These are phyloP conservation scores for Nyctalus aviator DNA, from an alignment of 2,797 vertebrate species.

Conservation along the genomic window DNA sequence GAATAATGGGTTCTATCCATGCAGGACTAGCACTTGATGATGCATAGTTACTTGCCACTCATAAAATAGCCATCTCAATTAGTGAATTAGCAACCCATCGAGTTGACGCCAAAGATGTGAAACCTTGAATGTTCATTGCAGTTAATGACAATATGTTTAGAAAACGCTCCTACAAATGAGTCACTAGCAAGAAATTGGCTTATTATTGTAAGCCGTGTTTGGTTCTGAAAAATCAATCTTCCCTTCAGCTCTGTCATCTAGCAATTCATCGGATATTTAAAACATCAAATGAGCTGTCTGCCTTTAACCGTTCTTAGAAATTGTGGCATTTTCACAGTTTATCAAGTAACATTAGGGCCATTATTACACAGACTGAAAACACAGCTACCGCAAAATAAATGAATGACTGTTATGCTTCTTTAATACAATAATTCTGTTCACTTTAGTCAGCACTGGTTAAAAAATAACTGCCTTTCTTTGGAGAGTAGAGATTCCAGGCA, in stretches of 20 bases:
- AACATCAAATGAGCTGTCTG: constrained; percentile 71
- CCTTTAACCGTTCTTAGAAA: constrained; percentile 76
- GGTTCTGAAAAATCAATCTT: constrained; percentile 70
- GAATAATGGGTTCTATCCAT: neutral
- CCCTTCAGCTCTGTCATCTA: constrained; percentile 68
- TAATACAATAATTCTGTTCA: constrained; percentile 77
- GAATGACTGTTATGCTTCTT: constrained; percentile 71
- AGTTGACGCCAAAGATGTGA: constrained; percentile 50
- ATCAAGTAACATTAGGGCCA: constrained; percentile 74
- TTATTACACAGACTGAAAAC: constrained; percentile 78
- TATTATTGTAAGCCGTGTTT: constrained; percentile 66
- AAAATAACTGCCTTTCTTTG: constrained; percentile 57
- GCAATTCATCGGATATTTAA: constrained; percentile 76
- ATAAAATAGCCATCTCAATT: constrained; percentile 37
- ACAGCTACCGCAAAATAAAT: constrained; percentile 65
- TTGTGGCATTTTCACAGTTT: constrained; percentile 73
- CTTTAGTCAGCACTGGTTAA: constrained; percentile 66
- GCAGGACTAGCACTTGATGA: constrained; percentile 27
- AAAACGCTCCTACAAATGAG: constrained; percentile 74
- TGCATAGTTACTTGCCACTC: neutral
- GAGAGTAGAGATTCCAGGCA: constrained; percentile 51
- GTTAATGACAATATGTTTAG: constrained; percentile 77
- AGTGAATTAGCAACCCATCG: constrained; percentile 57
- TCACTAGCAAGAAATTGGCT: constrained; percentile 66
- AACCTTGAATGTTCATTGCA: constrained; percentile 60